Base-by-base conservation (phyloP, 2,797 vertebrate species). In the Intellagama lesueurii region DNA sequence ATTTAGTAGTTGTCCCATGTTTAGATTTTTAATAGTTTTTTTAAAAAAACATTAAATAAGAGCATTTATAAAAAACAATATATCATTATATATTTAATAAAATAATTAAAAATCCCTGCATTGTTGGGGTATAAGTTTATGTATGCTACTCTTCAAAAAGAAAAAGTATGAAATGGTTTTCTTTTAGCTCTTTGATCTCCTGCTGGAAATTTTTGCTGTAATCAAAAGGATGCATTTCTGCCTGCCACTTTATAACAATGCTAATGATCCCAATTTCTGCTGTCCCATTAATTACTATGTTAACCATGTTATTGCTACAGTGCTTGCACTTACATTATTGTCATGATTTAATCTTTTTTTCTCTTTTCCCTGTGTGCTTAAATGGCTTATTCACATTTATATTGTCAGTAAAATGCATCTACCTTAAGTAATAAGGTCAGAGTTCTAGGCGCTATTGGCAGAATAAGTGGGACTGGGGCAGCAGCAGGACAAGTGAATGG, bases 1-100 rank as follows among this genome's bases (percentile, higher is more conserved):
- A 98, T 99, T 99, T 99, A 98, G 94, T 96, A 98, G 95, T 98
- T 98, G 98, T 98, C 98, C 98, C 95, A 97, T 97, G 97, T 98
- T 97, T 98, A 97, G 91, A 96, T 98, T 97, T 96, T 98, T 98
- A 56, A 56, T 40, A 40, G 49, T 56, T 8, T 7, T 56, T 12
- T 56, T 11, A 56, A 56, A 56, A 52, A 52, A 56, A 56, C 11
- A 56, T 56, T 56, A 56, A 56, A 56, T 14, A 56, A 56, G 52
- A 14, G 12, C 52, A 56, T 40, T 40, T 40, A 40, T 40, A 40
- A 40, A 40, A 40, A n/a, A n/a, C n/a, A n/a, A 52, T 52, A 56
- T 8, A 56, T 56, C 1, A 14, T 9, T 56, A 56, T 8, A 56
- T 56, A 56, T 8, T 9, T 56, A 56, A 14, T 9, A 9, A 56